Conservation (phyloP, 1,140 invertebrate species). For the Eupristina koningsbergeri region DNA sequence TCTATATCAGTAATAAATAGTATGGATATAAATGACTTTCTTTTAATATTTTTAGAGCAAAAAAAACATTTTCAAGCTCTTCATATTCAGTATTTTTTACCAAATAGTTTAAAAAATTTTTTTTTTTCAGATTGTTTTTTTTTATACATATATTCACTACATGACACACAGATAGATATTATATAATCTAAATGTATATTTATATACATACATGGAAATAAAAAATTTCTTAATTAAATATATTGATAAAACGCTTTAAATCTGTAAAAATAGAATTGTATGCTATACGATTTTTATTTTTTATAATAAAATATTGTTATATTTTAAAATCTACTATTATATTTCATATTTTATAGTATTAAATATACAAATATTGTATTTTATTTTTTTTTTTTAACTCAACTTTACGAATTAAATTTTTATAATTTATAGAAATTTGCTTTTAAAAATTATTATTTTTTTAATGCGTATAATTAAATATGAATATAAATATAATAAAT, state of each 20-base stretch:
- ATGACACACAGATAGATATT: conserved; percentile 51
- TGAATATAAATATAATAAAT: neutral
- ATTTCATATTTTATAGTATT: too few relatives aligned
- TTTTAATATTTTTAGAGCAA: neutral
- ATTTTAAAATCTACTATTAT: too few relatives aligned
- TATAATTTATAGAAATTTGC: too few relatives aligned
- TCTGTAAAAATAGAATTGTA: too few relatives aligned
- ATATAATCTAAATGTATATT: neutral
- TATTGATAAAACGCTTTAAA: neutral
- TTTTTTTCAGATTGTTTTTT: conserved; percentile 45
- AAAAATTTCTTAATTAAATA: neutral
- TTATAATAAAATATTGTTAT: neutral
- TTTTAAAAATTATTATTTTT: neutral
- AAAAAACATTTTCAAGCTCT: conserved; percentile 43
- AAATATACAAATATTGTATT: neutral
- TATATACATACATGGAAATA: neutral
- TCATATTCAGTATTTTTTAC: conserved; percentile 57
- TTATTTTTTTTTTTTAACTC: too few relatives aligned
- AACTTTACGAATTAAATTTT: too few relatives aligned
- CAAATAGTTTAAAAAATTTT: conserved; percentile 53
- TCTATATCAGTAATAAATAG: conserved; percentile 12
- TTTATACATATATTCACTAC: conserved; percentile 31
- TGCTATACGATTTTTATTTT: too few relatives aligned
- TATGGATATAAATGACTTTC: conserved; percentile 35
- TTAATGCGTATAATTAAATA: neutral